Conservation (phyloP, 2,888 invertebrate genomes). For the Drosophila macrothrix region DNA sequence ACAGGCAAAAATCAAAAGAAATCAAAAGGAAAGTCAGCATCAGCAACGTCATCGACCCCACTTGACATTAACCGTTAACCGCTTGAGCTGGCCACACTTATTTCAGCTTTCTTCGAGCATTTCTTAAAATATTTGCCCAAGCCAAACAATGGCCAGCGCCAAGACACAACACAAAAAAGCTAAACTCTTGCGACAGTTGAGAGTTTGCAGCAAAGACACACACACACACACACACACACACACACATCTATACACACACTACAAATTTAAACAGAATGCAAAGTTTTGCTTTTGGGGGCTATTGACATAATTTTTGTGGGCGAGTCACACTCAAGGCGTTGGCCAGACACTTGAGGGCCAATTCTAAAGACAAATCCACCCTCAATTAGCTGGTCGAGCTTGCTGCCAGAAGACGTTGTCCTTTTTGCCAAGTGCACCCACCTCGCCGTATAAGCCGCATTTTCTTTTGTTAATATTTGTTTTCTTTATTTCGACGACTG, state of each 20-base stretch:
- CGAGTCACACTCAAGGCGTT: slow-evolving; percentile 78
- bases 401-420: slow-evolving; percentile 49
- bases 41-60: slow-evolving; percentile 55
- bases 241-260: slow-evolving; percentile 21
- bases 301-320: slow-evolving; percentile 79
- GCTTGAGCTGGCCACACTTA: slow-evolving; percentile 64
- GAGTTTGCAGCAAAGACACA: slow-evolving; percentile 13
- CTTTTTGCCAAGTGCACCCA: slow-evolving; percentile 29
- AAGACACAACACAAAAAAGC: slow-evolving; percentile 53
- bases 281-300: slow-evolving; percentile 56
- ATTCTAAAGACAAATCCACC: slow-evolving; percentile 67
- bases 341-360: slow-evolving; percentile 69
- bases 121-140: slow-evolving; percentile 75
- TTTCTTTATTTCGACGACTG: slow-evolving; percentile 36
- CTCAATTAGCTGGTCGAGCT: slow-evolving; percentile 68
- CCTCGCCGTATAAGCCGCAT: slow-evolving; percentile 36
- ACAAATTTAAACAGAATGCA: slow-evolving; percentile 20
- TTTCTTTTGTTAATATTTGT: slow-evolving; percentile 61
- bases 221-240: slow-evolving; percentile 3
- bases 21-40: slow-evolving; percentile 48
- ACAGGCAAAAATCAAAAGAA: slow-evolving; percentile 53
- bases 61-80: slow-evolving; percentile 66
- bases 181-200: slow-evolving; percentile 33
- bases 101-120: slow-evolving; percentile 65
- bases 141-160: slow-evolving; percentile 56